These are phyloP conservation scores for Oostethus manadensis DNA, from an alignment of 2,113 vertebrate genomes.

Conservation along the genomic window DNA sequence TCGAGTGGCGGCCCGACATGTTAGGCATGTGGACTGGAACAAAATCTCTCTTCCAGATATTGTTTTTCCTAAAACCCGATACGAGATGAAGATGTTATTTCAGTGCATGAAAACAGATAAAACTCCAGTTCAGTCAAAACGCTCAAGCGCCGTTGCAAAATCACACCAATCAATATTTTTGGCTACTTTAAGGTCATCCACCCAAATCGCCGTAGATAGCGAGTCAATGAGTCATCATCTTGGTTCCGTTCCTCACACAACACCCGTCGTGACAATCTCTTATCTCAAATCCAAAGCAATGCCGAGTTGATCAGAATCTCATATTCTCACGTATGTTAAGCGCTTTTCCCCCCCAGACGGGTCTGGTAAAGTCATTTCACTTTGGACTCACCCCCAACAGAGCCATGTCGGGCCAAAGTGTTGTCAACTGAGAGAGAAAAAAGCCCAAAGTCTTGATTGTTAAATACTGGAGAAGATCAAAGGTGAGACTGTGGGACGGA, in stretches of 20 bases:
- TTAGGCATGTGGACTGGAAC: not conserved
- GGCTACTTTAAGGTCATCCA: not conserved
- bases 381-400: conserved; percentile 4
- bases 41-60: not conserved
- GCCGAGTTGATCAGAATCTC: not conserved
- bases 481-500: not conserved
- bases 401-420: not conserved
- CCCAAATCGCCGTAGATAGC: not conserved
- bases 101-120: not conserved
- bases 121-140: not conserved
- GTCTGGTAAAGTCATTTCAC: not conserved
- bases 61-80: too few relatives aligned
- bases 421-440: too few relatives aligned
- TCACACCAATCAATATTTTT: conserved; percentile 4
- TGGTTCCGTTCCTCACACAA: not conserved
- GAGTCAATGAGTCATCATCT: not conserved
- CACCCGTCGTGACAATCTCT: not conserved
- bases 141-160: not conserved
- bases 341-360: not conserved
- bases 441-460: not conserved
- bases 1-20: conserved; percentile 3
- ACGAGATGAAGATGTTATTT: not conserved
- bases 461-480: not conserved
- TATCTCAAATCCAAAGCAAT: conserved; percentile 10
- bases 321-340: not conserved